phyloP scores from a whole-genome alignment of 2,113 vertebrate genomes.

The Platichthys flesus region DNA sequence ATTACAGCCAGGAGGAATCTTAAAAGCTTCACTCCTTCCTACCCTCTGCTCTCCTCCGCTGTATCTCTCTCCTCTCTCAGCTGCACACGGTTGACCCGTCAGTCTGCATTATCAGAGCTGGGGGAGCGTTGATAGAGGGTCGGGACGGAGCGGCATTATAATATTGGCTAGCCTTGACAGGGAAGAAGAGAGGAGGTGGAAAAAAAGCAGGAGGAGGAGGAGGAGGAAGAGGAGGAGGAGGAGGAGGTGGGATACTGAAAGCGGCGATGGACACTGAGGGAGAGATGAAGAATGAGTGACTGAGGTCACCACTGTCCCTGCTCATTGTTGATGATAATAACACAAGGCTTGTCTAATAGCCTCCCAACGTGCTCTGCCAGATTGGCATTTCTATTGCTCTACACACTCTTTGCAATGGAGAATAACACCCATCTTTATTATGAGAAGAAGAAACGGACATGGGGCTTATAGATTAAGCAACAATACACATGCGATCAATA shows the following conservation, averaged over 20 bases:
- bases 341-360: conserved; percentile 34
- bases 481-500: conserved; percentile 56
- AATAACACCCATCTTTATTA: conserved; percentile 46
- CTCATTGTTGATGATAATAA: conserved; percentile 54
- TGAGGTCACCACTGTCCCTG: conserved; percentile 31
- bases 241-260: conserved; percentile 14
- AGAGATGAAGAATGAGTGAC: conserved; percentile 31
- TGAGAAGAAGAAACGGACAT: conserved; percentile 37
- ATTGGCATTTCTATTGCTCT: conserved; percentile 48
- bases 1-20: conserved; percentile 55
- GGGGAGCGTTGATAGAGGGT: conserved; percentile 47
- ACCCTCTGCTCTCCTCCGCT: conserved; percentile 14
- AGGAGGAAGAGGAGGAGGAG: not conserved
- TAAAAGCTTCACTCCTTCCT: conserved; percentile 37
- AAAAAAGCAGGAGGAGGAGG: not conserved
- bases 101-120: conserved; percentile 67
- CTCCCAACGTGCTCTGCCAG: conserved; percentile 17
- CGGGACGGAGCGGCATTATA: conserved; percentile 51
- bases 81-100: conserved; percentile 62
- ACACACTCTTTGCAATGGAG: conserved; percentile 19
- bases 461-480: conserved; percentile 47
- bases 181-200: conserved; percentile 6
- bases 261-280: conserved; percentile 15
- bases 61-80: conserved; percentile 43
- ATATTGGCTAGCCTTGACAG: conserved; percentile 57